Base-by-base conservation (phyloP, 2,797 vertebrate species). In the Syndactyla subalaris region DNA sequence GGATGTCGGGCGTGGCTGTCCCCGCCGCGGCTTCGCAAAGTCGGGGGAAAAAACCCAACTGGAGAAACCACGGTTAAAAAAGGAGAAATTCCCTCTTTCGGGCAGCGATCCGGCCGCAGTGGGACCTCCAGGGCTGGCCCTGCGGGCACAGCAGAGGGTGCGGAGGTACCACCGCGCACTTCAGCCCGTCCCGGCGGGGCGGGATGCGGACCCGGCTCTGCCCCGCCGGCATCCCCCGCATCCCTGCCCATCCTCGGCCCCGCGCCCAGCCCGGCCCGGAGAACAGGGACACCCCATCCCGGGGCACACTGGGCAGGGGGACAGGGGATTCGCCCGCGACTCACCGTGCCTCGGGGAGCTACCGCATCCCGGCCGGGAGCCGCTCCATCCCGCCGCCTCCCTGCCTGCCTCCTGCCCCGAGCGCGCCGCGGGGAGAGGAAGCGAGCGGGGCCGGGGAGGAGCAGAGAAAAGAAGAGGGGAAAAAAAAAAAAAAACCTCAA, bases 11-110 rank as follows among this genome's bases (percentile, higher is more conserved):
- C 5, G 65, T 1, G 14, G 54, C 36, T 72, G 80, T 9, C 66
- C 59, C 46, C 29, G 0, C n/a, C 1, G 3, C 5, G 22, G 51
- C 65, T 49, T 32, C 13, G 15, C 39, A 3, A 22, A 32, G 52
- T 32, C 23, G 24, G 14, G 3, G 3, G 1, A 2, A 6, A 6
- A 5, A 20, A 6, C 5, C 7, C 22, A 19, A 0, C 7, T 0
- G 49, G 36, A 15, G 27, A 27, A 82, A 73, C 26, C 2, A 3
- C 1, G 1, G 11, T 7, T 10, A 7, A 38, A 71, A 14, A 12
- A 46, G n/a, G 8, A 3, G 3, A 61, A 30, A 38, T 14, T 24
- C 19, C 46, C 7, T 36, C 11, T 51, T 6, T 7, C 45, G 79
- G 55, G 17, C 67, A n/a, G 36, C 2, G 3, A 32, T 9, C 18